A percentile compares a stretch with the other conserved stretches of the same genome.
Evolutionary conservation across 2,888 invertebrate species (phyloP).

Genomic region (Cerastis leucographa): DNA sequence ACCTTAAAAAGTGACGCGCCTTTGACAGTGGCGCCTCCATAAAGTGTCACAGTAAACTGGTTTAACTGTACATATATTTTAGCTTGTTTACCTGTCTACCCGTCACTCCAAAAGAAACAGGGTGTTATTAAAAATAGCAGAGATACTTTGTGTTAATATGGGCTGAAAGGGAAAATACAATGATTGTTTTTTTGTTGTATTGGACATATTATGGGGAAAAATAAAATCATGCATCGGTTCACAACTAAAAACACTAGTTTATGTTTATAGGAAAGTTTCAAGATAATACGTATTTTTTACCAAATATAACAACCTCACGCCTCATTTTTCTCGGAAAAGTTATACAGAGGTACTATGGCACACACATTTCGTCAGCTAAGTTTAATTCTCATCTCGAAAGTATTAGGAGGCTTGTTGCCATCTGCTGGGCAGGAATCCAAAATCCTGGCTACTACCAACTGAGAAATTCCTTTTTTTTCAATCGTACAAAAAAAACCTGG

Average conservation of each 20-base stretch:
- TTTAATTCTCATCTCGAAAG: not conserved
- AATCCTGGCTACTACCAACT: not conserved
- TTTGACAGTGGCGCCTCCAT: conserved; percentile 12
- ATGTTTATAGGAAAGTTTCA: no score
- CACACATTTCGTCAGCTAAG: not conserved
- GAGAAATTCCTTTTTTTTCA: not conserved
- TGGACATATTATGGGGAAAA: not conserved
- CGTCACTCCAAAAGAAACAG: not conserved
- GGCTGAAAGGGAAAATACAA: not conserved
- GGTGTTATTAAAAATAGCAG: conserved; percentile 56
- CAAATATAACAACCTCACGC: no score
- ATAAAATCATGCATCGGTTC: not conserved
- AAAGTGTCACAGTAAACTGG: conserved; percentile 3
- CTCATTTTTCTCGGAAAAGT: not conserved
- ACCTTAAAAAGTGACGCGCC: not conserved
- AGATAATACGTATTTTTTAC: no score
- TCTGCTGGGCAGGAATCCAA: not conserved
- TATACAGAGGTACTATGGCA: not conserved
- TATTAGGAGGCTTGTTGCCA: not conserved
- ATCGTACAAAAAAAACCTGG: not conserved
- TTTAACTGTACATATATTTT: conserved; percentile 7
- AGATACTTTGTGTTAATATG: conserved; percentile 21
- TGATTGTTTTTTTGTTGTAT: not conserved
- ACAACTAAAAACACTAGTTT: not conserved
- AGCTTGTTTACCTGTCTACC: conserved; percentile 33